Evolutionary conservation across 2,888 invertebrate genomes (phyloP), one percentile per base, ranked within the genome.

Genomic region (Sipha maydis): DNA sequence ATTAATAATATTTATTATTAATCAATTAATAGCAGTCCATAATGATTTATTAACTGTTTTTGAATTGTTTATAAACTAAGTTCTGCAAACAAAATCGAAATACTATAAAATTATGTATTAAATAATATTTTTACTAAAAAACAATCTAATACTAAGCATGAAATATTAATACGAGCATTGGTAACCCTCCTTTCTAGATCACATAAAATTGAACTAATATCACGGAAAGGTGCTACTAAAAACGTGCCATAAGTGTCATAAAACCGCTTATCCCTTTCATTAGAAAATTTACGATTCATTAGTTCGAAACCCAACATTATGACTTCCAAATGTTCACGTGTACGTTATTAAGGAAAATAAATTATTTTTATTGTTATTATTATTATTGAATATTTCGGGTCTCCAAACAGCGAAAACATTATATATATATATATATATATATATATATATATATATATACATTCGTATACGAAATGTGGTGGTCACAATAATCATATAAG

Each of bases 181-280:
- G 48, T 41, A 75, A 67, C 61, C 80, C 80, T 48, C 9, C n/a
- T 28, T 41, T 76, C 19, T 48, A 41, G 41, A 76, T 61, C 77
- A 19, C 75, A 82, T 82, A 82, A 82, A 88, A 88, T 48, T 21
- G 41, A 82, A 82, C 73, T 17, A 82, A 82, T 82, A 76, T 61
- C 75, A 56, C 38, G 28, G 38, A 28, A 73, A 14, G n/a, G 69
- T 19, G 48, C 48, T 17, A 4, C 9, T 25, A 41, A 41, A 88
- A 88, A 88, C 88, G 88, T 88, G 88, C 88, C 88, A 88, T 88
- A 82, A 88, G 80, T 88, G 88, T 34, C 88, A 48, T 88, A 88
- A 88, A 88, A 25, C 88, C 80, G 88, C 88, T 88, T 88, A 88
- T 88, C 80, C 80, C 73, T 80, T 88, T 88, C 82, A 82, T 88